phyloP scores from a whole-genome alignment of 2,888 invertebrate species.

The Sminthurinus aureus region DNA sequence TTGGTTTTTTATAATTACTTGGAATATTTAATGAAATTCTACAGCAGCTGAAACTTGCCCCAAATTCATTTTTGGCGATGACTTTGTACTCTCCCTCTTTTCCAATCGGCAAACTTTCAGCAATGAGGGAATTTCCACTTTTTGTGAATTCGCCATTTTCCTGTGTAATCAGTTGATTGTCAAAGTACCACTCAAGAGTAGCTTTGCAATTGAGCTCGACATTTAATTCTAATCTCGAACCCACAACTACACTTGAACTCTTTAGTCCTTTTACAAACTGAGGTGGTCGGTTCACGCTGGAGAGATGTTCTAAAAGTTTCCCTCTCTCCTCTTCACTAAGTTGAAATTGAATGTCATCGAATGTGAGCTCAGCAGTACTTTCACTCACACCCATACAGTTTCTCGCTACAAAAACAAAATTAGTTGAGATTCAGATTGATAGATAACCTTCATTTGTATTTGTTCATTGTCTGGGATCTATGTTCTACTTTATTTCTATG shows the following conservation, averaged over 20 bases:
- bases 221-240: slow-evolving; percentile 80
- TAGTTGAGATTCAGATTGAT: too few relatives aligned
- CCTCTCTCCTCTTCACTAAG: slow-evolving; percentile 84
- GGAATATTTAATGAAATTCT: slow-evolving; percentile 85
- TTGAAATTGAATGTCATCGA: slow-evolving; percentile 90
- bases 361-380: slow-evolving; percentile 84
- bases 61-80: slow-evolving; percentile 86
- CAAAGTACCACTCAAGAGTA: slow-evolving; percentile 84
- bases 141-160: slow-evolving; percentile 22
- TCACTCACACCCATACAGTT: slow-evolving; percentile 92
- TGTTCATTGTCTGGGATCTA: too few relatives aligned
- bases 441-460: too few relatives aligned
- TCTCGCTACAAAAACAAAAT: slow-evolving; percentile 66
- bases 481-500: too few relatives aligned
- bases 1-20: slow-evolving; percentile 86
- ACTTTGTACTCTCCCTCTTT: slow-evolving; percentile 91
- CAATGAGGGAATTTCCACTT: slow-evolving; percentile 70
- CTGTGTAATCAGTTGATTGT: slow-evolving; percentile 76
- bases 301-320: slow-evolving; percentile 71
- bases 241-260: slow-evolving; percentile 82
- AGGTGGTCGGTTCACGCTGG: slow-evolving; percentile 68
- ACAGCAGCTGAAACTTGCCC: slow-evolving; percentile 87
- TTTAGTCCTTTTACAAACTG: slow-evolving; percentile 82
- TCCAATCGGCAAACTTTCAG: slow-evolving; percentile 77
- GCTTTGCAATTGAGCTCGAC: slow-evolving; percentile 83